A percentile compares a stretch with the other conserved stretches of the same genome.
Conservation (phyloP, 2,888 invertebrate genomes). For the Synanthedon vespiformis region DNA sequence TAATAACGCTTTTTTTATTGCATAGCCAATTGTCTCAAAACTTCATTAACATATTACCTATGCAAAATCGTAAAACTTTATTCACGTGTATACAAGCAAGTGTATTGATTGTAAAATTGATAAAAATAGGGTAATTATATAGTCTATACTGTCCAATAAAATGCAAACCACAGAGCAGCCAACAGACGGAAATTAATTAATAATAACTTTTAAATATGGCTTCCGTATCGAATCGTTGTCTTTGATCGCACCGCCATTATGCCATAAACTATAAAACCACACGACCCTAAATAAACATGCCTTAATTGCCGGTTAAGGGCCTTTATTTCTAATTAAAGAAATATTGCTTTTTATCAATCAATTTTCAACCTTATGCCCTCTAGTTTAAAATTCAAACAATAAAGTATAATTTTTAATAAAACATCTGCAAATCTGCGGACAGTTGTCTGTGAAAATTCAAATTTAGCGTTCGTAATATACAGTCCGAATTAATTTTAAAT, state of each 20-base stretch:
- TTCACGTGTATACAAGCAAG: too few species aligned
- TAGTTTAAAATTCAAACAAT: not conserved
- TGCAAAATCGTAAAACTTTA: too few species aligned
- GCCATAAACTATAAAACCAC: constrained; percentile 11
- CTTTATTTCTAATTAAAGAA: constrained; percentile 11
- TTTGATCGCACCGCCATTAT: constrained; percentile 9
- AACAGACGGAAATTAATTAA: not conserved
- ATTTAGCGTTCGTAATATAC: not conserved
- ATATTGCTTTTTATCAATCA: not conserved
- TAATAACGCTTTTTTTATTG: too few species aligned
- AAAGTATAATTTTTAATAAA: not conserved
- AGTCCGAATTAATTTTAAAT: not conserved
- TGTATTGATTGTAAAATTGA: too few species aligned
- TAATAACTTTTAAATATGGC: constrained; percentile 4
- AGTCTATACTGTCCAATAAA: too few species aligned
- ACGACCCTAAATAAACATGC: constrained; percentile 17
- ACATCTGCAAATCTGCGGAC: not conserved
- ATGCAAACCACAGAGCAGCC: not conserved
- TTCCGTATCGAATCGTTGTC: constrained; percentile 12
- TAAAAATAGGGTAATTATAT: too few species aligned
- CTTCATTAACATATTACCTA: too few species aligned
- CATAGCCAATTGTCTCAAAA: too few species aligned
- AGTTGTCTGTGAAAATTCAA: not conserved
- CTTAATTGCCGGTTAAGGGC: constrained; percentile 19
- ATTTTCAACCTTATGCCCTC: not conserved